Base-by-base conservation (phyloP, 2,888 invertebrate genomes). In the Protophormia terraenovae region DNA sequence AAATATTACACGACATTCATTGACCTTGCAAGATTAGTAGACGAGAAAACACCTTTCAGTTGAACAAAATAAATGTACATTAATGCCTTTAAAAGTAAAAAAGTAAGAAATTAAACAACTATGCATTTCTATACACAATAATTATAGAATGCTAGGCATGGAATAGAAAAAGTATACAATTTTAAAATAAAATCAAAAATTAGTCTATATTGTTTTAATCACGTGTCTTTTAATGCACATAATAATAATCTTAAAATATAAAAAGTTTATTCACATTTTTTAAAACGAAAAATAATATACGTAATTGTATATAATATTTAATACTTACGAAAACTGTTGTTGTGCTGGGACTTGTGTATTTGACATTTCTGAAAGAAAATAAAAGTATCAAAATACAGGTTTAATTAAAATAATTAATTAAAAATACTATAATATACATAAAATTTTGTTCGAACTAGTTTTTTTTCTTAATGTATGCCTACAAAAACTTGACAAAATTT, bases 321-420 rank as follows among this genome's bases (percentile, higher is more conserved):
- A 53, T 35, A 88, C 90, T 91, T 90, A 91, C 91, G 91, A 89
- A 88, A 91, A 91, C 86, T 89, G 89, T 66, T 89, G 89, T 69
- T 88, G 83, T 10, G 86, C 88, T 83, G 87, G 88, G n/a, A n/a
- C n/a, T 76, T 87, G 86, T 22, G 88, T 82, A 6, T 87, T 66
- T 72, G 82, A 88, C 67, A 89, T 89, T 89, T 86, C 89, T 89
- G 83, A 67, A 87, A 45, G 47, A 83, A 64, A 55, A 69, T 50
- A 32, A 50, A 24, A 32, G 81, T 53, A 58, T 32, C 5, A 60
- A 73, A 83, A n/a, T 55, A 72, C 66, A 71, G 32, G 55, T 69
- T 75, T 62, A 67, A 66, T 45, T 64, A 19, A 7, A 41, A n/a
- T 0, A 1, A 24, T 64, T 32, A 64, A 64, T 24, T 24, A 6